Base-by-base conservation (phyloP, 2,113 vertebrate genomes). In the Anhinga anhinga region DNA sequence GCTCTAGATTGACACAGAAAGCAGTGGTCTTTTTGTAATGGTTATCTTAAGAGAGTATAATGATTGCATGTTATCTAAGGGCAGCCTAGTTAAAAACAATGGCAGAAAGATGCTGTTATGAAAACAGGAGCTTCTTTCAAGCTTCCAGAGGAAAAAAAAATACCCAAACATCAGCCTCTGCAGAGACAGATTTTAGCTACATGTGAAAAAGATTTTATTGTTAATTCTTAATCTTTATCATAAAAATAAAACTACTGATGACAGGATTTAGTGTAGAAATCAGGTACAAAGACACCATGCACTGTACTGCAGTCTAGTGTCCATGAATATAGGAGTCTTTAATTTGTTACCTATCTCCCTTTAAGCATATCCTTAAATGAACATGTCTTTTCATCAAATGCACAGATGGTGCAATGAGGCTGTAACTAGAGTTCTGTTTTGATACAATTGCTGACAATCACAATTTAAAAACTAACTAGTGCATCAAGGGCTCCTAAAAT, bases 381-480 rank as follows among this genome's bases (percentile, higher is more conserved):
- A 96, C 66, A 18, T 47, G 55, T 90, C 82, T 95, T 96, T 96
- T 94, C 44, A 88, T 86, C 91, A 94, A 97, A 92, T 27, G 82
- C 94, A 90, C 86, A 97, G 97, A 95, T 97, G 97, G 93, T 87
- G 90, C 81, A 95, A 91, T 53, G 86, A 96, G 78, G 88, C 93
- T 96, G 95, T 97, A 96, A 90, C 96, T 97, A 81, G 88, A 97
- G 81, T 93, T 97, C 92, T 96, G 56, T 56, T 97, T 96, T 63
- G 69, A 93, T 92, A 63, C 67, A 93, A 73, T 89, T 96, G 80
- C 81, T 93, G 88, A 85, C 79, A 92, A 58, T 89, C 95, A 84
- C 69, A 91, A 85, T 94, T 86, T 81, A 52, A 93, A 97, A 92
- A 76, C 86, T 93, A 95, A 83, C 82, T 52, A 70, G 30, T 40